phyloP scores from a whole-genome alignment of 2,888 invertebrate genomes.

The Muscina levida region DNA sequence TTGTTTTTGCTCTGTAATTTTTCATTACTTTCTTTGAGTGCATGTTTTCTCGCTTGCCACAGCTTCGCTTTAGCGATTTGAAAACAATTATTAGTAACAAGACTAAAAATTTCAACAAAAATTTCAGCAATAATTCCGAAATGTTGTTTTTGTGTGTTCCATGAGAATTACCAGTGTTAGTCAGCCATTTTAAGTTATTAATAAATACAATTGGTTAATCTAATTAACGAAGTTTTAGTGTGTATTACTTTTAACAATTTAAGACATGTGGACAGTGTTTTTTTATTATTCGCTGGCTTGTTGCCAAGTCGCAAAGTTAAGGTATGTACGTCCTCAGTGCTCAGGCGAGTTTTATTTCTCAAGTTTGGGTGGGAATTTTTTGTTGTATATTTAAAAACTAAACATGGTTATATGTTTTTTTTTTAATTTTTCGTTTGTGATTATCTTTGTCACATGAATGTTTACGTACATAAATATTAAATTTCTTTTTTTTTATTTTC shows the following conservation, averaged over 20 bases:
- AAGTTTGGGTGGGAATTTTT: constrained; percentile 15
- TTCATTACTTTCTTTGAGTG: constrained; percentile 32
- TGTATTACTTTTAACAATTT: not conserved
- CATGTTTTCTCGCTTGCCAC: constrained; percentile 28
- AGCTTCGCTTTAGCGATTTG: constrained; percentile 1
- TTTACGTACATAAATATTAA: constrained; percentile 5
- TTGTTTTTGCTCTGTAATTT: too few relatives aligned
- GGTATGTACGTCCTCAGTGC: not conserved
- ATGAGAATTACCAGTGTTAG: constrained; percentile 4
- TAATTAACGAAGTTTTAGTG: constrained; percentile 14
- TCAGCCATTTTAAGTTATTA: not conserved
- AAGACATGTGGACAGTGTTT: not conserved
- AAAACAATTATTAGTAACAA: too few relatives aligned
- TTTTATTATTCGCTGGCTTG: not conserved
- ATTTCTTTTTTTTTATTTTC: constrained; percentile 17
- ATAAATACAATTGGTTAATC: constrained; percentile 8
- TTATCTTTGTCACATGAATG: constrained; percentile 15
- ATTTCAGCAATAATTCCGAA: not conserved
- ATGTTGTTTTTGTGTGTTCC: not conserved
- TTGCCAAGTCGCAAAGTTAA: constrained; percentile 9
- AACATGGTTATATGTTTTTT: constrained; percentile 11
- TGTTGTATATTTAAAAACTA: constrained; percentile 5
- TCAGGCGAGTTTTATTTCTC: not conserved
- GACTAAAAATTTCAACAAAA: not conserved
- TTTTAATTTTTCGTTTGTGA: constrained; percentile 1